phyloP scores from a whole-genome alignment of 2,113 vertebrate species.

The Hucho hucho region DNA sequence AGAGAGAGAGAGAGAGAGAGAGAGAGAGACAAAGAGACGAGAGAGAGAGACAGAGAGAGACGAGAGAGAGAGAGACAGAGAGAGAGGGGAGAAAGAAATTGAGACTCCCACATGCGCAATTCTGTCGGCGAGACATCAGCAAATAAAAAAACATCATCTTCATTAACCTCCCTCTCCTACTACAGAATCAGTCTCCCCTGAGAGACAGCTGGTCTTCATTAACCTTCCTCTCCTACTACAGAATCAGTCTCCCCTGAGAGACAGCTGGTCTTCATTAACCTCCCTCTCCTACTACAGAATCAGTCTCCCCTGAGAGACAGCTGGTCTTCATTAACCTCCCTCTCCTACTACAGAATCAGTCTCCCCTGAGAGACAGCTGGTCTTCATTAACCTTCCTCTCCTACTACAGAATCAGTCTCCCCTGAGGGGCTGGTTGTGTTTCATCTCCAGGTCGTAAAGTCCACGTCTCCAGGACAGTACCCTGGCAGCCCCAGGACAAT shows the following conservation, averaged over 20 bases:
- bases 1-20: not conserved
- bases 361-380: not conserved
- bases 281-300: not conserved
- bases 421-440: constrained; percentile 17
- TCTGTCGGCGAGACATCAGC: not conserved
- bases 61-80: not conserved
- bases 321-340: not conserved
- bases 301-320: not conserved
- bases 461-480: not conserved
- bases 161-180: not conserved
- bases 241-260: not conserved
- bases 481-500: constrained; percentile 11
- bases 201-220: not conserved
- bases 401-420: not conserved
- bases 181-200: not conserved
- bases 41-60: not conserved
- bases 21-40: constrained; percentile 1
- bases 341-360: not conserved
- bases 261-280: not conserved
- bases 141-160: not conserved
- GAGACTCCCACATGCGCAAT: not conserved
- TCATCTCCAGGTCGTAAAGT: constrained; percentile 21
- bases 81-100: not conserved
- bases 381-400: not conserved
- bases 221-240: not conserved